These are phyloP conservation scores for Latrodectus hesperus DNA, from an alignment of 2,888 invertebrate species.

Conservation along the genomic window DNA sequence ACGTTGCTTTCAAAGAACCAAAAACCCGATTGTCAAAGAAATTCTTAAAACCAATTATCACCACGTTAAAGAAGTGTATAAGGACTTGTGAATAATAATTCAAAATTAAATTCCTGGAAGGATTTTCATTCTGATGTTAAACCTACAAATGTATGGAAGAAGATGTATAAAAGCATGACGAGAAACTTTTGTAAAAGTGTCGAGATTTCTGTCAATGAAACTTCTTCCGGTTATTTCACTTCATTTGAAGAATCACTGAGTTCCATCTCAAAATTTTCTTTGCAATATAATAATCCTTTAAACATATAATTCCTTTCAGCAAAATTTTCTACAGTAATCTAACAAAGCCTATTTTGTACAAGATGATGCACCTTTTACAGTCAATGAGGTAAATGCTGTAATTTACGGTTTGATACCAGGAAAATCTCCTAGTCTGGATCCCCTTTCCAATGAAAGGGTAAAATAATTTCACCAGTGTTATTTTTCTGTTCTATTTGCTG, in stretches of 20 bases:
- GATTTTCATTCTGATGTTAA: neutral
- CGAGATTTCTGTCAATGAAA: too few species aligned
- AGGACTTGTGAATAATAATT: neutral
- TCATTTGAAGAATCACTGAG: too few species aligned
- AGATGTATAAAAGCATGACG: neutral
- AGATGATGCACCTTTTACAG: neutral
- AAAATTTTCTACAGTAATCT: neutral
- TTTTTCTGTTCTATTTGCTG: neutral
- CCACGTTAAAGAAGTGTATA: neutral
- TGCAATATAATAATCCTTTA: too few species aligned
- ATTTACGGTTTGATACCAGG: neutral
- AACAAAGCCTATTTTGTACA: neutral
- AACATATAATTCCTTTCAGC: too few species aligned
- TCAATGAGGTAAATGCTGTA: neutral
- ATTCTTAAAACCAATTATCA: neutral
- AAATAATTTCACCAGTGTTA: constrained; percentile 2
- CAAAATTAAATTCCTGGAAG: neutral
- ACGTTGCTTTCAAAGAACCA: neutral
- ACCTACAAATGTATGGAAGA: neutral
- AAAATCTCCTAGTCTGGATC: constrained; percentile 4
- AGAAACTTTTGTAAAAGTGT: neutral
- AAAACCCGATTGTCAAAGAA: neutral
- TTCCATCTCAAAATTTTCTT: too few species aligned
- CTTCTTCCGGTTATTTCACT: too few species aligned
- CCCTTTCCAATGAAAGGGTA: neutral